Conservation (phyloP, 1,140 invertebrate species). For the Drosophila subobscura region DNA sequence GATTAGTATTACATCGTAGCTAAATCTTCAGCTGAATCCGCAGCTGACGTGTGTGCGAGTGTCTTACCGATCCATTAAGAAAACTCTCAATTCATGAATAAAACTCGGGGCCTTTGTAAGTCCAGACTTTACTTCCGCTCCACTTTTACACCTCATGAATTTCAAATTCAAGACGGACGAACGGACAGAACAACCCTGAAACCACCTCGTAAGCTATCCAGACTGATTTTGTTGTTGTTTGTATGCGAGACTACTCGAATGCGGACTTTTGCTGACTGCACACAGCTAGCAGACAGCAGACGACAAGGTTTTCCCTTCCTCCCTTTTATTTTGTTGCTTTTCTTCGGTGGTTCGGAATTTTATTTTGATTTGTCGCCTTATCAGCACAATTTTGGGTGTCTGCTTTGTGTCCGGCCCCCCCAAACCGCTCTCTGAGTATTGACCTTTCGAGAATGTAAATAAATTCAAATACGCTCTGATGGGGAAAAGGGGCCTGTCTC, state of each 20-base stretch:
- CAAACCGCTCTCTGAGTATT: slow-evolving; percentile 43
- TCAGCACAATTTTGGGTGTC: slow-evolving; percentile 37
- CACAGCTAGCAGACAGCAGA: slow-evolving; percentile 4
- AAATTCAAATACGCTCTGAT: slow-evolving; percentile 21
- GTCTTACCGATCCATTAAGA: slow-evolving; percentile 54
- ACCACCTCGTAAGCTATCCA: slow-evolving; percentile 13
- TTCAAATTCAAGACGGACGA: slow-evolving; percentile 21
- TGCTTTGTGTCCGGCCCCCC: slow-evolving; percentile 57
- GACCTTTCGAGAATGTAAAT: slow-evolving; percentile 54
- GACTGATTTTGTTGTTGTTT: not conserved
- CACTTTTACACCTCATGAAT: slow-evolving; percentile 23
- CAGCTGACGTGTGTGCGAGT: not conserved
- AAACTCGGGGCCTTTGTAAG: slow-evolving; percentile 13
- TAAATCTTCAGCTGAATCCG: slow-evolving; percentile 4
- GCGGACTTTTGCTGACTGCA: not conserved
- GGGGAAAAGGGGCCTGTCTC: slow-evolving; percentile 32
- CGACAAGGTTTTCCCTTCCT: slow-evolving; percentile 26
- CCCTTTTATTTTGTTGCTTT: not conserved
- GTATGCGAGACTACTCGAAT: no score
- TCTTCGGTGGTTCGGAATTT: not conserved
- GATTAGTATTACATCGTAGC: slow-evolving; percentile 58
- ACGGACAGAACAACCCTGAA: slow-evolving; percentile 3
- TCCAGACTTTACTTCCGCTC: slow-evolving; percentile 43
- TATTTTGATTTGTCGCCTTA: not conserved
- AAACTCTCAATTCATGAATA: slow-evolving; percentile 28